Conservation (phyloP, 1,140 invertebrate species). For the Diabrotica virgifera region DNA sequence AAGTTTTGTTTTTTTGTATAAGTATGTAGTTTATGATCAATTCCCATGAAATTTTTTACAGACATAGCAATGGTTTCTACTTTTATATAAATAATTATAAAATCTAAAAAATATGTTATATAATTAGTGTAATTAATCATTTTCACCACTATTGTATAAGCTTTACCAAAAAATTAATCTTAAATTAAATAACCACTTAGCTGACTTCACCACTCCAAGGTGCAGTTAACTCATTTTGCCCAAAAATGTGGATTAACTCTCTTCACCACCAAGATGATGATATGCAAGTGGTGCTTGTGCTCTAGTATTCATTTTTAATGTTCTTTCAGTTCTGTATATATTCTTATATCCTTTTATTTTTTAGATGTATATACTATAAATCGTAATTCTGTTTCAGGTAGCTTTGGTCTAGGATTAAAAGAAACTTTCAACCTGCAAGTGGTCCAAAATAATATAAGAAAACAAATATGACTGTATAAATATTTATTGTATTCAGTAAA, state of each 20-base stretch:
- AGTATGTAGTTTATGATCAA: no score
- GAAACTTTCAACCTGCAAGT: constrained; percentile 35
- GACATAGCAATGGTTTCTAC: no score
- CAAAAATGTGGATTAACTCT: no score
- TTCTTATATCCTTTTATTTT: background rate
- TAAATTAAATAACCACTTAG: no score
- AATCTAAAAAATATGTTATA: background rate
- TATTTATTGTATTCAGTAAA: background rate
- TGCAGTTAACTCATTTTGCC: no score
- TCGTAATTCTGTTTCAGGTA: constrained; percentile 29
- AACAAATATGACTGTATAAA: background rate
- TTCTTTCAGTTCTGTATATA: background rate
- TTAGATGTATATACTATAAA: constrained; percentile 4
- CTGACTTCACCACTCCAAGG: no score
- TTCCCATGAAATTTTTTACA: no score
- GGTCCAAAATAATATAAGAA: background rate
- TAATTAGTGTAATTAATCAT: background rate
- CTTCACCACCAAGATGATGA: no score
- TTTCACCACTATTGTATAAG: background rate
- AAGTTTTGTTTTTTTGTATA: no score
- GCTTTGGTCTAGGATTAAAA: constrained; percentile 32
- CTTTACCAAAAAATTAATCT: background rate
- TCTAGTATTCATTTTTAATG: background rate
- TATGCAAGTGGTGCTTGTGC: background rate
- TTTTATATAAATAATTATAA: no score